phyloP scores from a whole-genome alignment of 2,113 vertebrate genomes.

The Tetraodon nigroviridis region DNA sequence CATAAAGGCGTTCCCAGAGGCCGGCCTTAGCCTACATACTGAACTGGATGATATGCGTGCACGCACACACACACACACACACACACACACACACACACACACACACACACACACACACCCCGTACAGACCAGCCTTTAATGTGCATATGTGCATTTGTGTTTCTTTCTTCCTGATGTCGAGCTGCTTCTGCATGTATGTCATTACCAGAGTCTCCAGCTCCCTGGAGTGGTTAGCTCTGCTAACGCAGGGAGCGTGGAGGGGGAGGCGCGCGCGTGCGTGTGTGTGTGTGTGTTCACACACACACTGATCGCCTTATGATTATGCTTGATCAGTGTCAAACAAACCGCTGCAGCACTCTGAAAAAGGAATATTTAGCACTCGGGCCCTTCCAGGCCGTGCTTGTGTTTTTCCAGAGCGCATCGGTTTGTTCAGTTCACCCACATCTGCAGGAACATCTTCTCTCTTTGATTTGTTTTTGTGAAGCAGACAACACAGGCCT shows the following conservation, averaged over 20 bases:
- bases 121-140: slow-evolving; percentile 54
- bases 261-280: slow-evolving; percentile 35
- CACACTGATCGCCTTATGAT: slow-evolving; percentile 61
- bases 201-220: slow-evolving; percentile 72
- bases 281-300: slow-evolving; percentile 16
- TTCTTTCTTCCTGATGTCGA: slow-evolving; percentile 61
- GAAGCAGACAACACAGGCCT: slow-evolving; percentile 11
- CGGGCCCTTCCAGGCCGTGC: slow-evolving; percentile 54
- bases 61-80: neutral
- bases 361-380: slow-evolving; percentile 57
- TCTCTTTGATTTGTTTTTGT: slow-evolving; percentile 12
- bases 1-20: slow-evolving; percentile 42
- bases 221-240: slow-evolving; percentile 70
- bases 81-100: slow-evolving; percentile 14
- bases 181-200: slow-evolving; percentile 66
- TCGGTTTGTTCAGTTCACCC: slow-evolving; percentile 58
- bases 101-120: slow-evolving; percentile 1
- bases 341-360: slow-evolving; percentile 68
- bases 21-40: slow-evolving; percentile 34
- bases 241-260: slow-evolving; percentile 52
- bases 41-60: slow-evolving; percentile 11
- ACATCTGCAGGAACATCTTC: slow-evolving; percentile 40
- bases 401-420: slow-evolving; percentile 27
- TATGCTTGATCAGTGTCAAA: slow-evolving; percentile 74
- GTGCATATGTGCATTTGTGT: slow-evolving; percentile 56